These are phyloP conservation scores for Oceanites oceanicus DNA, from an alignment of 2,113 vertebrate genomes.

Conservation along the genomic window DNA sequence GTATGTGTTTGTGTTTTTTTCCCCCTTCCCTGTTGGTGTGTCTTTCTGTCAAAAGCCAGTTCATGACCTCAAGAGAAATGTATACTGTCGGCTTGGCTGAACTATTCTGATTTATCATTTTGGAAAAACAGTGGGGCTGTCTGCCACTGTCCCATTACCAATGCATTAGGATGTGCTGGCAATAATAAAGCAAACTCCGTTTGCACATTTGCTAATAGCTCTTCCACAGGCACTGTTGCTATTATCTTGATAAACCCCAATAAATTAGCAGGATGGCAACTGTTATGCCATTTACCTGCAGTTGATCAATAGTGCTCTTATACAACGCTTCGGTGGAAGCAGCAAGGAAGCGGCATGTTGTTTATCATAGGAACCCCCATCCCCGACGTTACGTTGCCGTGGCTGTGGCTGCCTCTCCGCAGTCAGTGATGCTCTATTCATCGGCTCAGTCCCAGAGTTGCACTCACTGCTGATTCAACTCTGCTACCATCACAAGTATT, in stretches of 20 bases:
- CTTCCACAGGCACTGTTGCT: neutral
- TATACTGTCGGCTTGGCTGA: neutral
- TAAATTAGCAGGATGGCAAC: neutral
- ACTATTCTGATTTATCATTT: neutral
- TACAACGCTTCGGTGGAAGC: neutral
- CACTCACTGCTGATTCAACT: neutral
- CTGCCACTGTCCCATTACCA: neutral
- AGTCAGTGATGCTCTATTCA: neutral
- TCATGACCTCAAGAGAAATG: neutral
- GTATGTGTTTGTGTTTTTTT: neutral
- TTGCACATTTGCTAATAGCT: neutral
- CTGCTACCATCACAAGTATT: neutral
- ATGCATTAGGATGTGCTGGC: neutral
- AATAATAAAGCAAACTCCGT: neutral
- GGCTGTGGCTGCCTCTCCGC: neutral
- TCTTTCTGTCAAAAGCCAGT: neutral
- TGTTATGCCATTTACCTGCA: neutral
- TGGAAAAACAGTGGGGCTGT: neutral
- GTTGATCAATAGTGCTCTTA: neutral
- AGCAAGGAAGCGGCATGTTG: neutral
- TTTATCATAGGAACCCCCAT: neutral
- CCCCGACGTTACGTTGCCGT: accelerated
- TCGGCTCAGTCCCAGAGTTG: neutral
- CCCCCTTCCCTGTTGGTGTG: neutral
- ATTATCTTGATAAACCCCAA: neutral